Conservation (phyloP, 2,888 invertebrate genomes). For the Colostygia pectinataria region DNA sequence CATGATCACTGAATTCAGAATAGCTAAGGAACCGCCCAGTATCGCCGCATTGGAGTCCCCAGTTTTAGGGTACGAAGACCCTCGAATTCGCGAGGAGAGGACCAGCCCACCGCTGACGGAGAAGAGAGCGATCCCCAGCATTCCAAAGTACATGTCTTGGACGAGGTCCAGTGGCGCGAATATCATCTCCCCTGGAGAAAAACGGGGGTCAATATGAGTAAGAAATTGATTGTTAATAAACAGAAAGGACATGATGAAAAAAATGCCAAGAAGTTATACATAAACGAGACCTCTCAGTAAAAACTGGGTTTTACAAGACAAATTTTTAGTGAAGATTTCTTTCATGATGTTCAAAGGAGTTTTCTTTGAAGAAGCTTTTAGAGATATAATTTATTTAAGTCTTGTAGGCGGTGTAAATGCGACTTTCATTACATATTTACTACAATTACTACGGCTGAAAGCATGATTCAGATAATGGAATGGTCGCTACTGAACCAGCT, state of each 20-base stretch:
- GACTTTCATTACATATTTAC: conserved; percentile 13
- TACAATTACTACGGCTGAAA: conserved; percentile 8
- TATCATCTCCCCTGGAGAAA: conserved; percentile 72
- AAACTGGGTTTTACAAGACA: neutral
- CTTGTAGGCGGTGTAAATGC: conserved; percentile 23
- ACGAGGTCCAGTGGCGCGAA: conserved; percentile 73
- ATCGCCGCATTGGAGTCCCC: conserved; percentile 59
- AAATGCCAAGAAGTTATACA: too few relatives aligned
- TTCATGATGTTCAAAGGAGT: neutral
- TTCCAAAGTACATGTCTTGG: conserved; percentile 74
- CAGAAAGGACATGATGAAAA: neutral
- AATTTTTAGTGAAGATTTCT: neutral
- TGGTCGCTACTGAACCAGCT: neutral
- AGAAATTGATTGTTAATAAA: neutral
- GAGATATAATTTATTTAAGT: conserved; percentile 15
- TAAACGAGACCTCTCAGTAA: too few relatives aligned
- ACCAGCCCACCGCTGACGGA: conserved; percentile 62
- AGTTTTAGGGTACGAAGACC: conserved; percentile 53
- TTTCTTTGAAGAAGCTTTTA: conserved; percentile 3
- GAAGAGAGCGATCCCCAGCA: conserved; percentile 64
- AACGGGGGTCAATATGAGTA: conserved; percentile 29
- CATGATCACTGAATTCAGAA: conserved; percentile 62
- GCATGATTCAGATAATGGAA: neutral
- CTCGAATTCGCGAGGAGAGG: conserved; percentile 51
- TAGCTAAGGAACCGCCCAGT: conserved; percentile 53